Evolutionary conservation across 2,113 vertebrate genomes (phyloP).

Genomic region (Oenanthe oenanthe): DNA sequence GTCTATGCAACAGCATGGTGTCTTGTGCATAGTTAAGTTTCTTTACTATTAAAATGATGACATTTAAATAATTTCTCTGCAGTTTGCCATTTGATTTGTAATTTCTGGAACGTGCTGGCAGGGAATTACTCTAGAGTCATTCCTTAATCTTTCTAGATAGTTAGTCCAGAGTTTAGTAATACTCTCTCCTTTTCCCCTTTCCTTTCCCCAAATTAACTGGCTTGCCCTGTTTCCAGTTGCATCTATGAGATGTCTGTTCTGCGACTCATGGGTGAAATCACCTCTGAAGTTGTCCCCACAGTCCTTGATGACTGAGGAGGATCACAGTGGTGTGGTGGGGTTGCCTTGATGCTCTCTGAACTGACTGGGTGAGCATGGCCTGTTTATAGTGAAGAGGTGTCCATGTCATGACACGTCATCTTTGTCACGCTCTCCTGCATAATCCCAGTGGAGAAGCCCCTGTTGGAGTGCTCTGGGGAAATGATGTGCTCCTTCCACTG

Average conservation of each 20-base stretch:
- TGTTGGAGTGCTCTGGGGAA: background rate
- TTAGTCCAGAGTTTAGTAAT: background rate
- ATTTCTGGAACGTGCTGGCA: background rate
- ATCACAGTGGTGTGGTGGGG: background rate
- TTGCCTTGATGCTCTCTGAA: background rate
- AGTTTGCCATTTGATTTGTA: conserved; percentile 15
- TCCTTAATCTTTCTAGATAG: background rate
- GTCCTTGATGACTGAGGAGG: background rate
- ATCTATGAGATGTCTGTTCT: background rate
- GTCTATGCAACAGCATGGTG: background rate
- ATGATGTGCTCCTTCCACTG: background rate
- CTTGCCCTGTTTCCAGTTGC: background rate
- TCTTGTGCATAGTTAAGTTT: background rate
- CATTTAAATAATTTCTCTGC: background rate
- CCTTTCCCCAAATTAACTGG: background rate
- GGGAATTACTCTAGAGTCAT: background rate
- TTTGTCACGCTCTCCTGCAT: accelerated
- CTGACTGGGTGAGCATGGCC: background rate
- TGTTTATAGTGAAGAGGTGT: background rate
- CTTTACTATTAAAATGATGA: conserved; percentile 23
- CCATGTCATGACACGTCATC: background rate
- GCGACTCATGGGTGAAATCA: background rate
- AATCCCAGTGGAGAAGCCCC: background rate
- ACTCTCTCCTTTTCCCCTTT: background rate
- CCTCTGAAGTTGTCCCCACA: background rate